Evolutionary conservation across 2,797 vertebrate genomes (phyloP).

Genomic region (Peromyscus aztecus): DNA sequence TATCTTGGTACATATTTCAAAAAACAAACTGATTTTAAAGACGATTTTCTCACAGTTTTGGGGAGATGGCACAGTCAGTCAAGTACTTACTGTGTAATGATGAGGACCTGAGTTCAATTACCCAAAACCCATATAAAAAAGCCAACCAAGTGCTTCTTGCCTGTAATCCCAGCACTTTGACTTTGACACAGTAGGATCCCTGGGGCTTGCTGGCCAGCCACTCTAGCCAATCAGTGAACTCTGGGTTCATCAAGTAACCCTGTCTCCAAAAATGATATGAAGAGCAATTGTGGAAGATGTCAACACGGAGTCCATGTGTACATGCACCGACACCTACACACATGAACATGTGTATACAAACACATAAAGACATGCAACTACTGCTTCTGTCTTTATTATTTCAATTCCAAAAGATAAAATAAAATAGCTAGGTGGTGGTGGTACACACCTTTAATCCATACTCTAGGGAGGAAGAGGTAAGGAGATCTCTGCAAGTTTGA

Average conservation of each 20-base stretch:
- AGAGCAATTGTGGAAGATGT: background rate
- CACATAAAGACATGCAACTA: background rate
- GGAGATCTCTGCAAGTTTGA: background rate
- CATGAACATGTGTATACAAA: background rate
- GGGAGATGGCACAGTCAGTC: background rate
- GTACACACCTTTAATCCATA: background rate
- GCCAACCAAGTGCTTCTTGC: background rate
- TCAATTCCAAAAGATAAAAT: background rate
- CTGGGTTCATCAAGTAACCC: background rate
- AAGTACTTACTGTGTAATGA: background rate
- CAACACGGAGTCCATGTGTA: background rate
- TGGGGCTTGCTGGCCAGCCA: background rate
- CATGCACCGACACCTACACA: background rate
- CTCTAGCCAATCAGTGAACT: background rate
- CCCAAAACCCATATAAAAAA: background rate
- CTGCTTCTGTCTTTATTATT: slow-evolving; percentile 50
- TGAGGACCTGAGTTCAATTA: background rate
- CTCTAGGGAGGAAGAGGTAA: background rate
- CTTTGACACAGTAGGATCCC: background rate
- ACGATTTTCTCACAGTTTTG: background rate
- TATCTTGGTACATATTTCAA: slow-evolving; percentile 22
- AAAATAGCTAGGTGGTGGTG: background rate
- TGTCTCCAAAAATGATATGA: background rate
- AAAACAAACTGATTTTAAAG: slow-evolving; percentile 58
- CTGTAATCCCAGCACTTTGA: background rate